Evolutionary conservation across 1,140 invertebrate genomes (phyloP).

Genomic region (Spodoptera frugiperda): DNA sequence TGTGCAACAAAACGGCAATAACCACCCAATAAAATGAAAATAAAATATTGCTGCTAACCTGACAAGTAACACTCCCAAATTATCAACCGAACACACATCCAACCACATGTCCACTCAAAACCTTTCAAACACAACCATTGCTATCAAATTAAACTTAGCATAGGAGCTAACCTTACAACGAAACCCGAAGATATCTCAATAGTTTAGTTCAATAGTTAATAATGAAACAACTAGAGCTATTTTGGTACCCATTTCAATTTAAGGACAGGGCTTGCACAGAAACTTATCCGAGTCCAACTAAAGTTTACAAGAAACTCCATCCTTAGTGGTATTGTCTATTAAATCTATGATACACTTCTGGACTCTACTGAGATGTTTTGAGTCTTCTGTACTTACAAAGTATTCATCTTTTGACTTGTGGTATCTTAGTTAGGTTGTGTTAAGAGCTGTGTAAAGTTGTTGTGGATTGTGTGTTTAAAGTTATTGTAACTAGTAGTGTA

Average conservation of each 20-base stretch:
- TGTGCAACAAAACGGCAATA: too few relatives aligned
- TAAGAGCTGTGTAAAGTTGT: neutral
- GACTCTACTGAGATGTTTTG: constrained; percentile 65
- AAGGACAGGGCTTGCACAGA: constrained; percentile 69
- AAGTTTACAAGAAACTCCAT: constrained; percentile 78
- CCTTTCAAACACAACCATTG: neutral
- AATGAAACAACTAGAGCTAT: constrained; percentile 68
- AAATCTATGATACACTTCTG: constrained; percentile 76
- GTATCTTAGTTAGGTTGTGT: neutral
- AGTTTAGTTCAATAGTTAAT: constrained; percentile 64
- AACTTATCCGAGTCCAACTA: constrained; percentile 73
- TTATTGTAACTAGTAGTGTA: too few relatives aligned
- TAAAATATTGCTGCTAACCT: too few relatives aligned
- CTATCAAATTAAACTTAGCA: constrained; percentile 5
- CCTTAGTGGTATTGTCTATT: constrained; percentile 75
- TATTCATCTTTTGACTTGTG: constrained; percentile 59
- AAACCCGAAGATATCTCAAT: constrained; percentile 42
- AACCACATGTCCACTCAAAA: neutral
- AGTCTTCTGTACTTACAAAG: constrained; percentile 58
- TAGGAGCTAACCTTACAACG: constrained; percentile 22
- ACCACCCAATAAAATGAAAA: too few relatives aligned
- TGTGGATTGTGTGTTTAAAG: too few relatives aligned
- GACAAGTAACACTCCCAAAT: neutral
- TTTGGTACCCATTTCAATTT: constrained; percentile 80
- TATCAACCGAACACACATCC: neutral